These are phyloP conservation scores for Chrysopilus asiliformis DNA, from an alignment of 2,888 invertebrate genomes.

Conservation along the genomic window DNA sequence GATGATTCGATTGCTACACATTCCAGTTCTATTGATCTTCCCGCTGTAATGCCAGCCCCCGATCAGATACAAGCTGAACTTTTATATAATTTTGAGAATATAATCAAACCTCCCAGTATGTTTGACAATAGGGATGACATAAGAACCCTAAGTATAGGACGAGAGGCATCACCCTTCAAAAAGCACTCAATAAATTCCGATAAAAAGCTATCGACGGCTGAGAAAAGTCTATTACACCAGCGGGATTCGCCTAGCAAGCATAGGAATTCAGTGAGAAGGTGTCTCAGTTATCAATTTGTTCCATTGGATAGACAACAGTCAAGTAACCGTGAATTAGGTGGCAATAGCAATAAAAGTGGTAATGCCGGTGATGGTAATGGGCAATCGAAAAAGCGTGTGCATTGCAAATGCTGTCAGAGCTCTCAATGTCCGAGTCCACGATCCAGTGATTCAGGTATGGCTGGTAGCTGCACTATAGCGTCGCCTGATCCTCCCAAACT, in stretches of 20 bases:
- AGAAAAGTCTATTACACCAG: background rate
- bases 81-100: slow-evolving; percentile 37
- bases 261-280: slow-evolving; percentile 33
- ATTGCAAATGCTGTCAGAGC: slow-evolving; percentile 47
- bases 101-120: slow-evolving; percentile 45
- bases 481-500: slow-evolving; percentile 48
- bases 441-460: slow-evolving; percentile 69
- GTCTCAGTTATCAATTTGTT: slow-evolving; percentile 40
- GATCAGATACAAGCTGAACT: slow-evolving; percentile 41
- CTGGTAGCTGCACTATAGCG: slow-evolving; percentile 63
- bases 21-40: slow-evolving; percentile 44
- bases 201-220: slow-evolving; percentile 29
- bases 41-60: slow-evolving; percentile 38
- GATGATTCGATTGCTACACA: slow-evolving; percentile 36
- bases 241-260: background rate
- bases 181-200: slow-evolving; percentile 48
- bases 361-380: slow-evolving; percentile 2
- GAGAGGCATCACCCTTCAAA: slow-evolving; percentile 30
- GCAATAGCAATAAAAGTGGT: background rate
- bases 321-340: too few species aligned
- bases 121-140: slow-evolving; percentile 37
- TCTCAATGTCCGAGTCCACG: slow-evolving; percentile 54
- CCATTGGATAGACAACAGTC: slow-evolving; percentile 27
- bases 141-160: slow-evolving; percentile 24
- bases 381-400: slow-evolving; percentile 6